Evolutionary conservation across 2,888 invertebrate species (phyloP).

Genomic region (Drosophila robusta): DNA sequence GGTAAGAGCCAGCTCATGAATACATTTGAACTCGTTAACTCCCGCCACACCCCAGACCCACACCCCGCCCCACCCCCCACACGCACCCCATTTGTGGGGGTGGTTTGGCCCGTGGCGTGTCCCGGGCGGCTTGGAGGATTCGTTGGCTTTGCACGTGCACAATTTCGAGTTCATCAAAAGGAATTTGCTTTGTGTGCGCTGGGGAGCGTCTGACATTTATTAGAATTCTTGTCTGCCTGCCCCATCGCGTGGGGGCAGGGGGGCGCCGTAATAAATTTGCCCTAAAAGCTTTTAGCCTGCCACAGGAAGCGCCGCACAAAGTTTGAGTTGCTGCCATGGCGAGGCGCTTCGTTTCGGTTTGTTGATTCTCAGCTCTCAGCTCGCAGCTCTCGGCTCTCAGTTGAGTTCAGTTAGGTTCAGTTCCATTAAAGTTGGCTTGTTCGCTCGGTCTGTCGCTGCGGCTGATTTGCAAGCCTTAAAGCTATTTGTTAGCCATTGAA

Average conservation of each 20-base stretch:
- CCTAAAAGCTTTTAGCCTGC: constrained; percentile 63
- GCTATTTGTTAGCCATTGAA: constrained; percentile 69
- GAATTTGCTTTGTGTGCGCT: constrained; percentile 67
- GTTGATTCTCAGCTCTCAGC: constrained; percentile 50
- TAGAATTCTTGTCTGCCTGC: constrained; percentile 69
- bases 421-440: constrained; percentile 73
- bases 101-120: constrained; percentile 69
- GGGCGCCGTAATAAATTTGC: constrained; percentile 54
- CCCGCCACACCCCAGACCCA: constrained; percentile 47
- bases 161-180: constrained; percentile 82
- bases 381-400: constrained; percentile 9
- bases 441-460: constrained; percentile 42
- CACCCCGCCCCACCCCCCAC: constrained; percentile 79
- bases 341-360: constrained; percentile 69
- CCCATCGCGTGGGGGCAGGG: neutral
- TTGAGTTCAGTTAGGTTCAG: constrained; percentile 31
- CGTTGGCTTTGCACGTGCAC: constrained; percentile 81
- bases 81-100: constrained; percentile 82
- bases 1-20: constrained; percentile 82
- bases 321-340: constrained; percentile 49
- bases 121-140: constrained; percentile 12
- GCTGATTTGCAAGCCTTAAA: constrained; percentile 72
- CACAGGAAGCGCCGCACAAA: constrained; percentile 52
- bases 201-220: constrained; percentile 77
- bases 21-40: constrained; percentile 84